These are phyloP conservation scores for Lottia gigantea DNA, from an alignment of 2,888 invertebrate species.

Conservation along the genomic window DNA sequence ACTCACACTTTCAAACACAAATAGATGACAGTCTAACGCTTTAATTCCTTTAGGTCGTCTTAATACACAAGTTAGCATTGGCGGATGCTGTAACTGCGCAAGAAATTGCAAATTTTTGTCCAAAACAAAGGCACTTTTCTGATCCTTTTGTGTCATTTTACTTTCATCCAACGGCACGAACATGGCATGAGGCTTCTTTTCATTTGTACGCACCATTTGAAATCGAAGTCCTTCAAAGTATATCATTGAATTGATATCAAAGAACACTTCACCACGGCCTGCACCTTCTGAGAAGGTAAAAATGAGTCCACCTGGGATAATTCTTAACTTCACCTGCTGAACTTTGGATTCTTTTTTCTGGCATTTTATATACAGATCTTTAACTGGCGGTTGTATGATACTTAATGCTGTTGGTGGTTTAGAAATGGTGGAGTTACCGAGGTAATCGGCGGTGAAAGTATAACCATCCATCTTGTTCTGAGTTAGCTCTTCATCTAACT, in stretches of 20 bases:
- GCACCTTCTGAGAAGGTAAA: conserved; percentile 96
- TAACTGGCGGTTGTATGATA: conserved; percentile 95
- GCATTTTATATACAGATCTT: conserved; percentile 95
- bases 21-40: conserved; percentile 98
- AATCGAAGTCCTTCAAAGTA: conserved; percentile 66
- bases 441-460: conserved; percentile 93
- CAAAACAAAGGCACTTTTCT: conserved; percentile 82
- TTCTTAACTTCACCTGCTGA: conserved; percentile 72
- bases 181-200: conserved; percentile 69
- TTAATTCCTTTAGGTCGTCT: conserved; percentile 96
- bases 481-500: background rate
- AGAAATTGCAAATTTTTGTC: conserved; percentile 96
- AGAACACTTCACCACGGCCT: conserved; percentile 80
- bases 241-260: conserved; percentile 71
- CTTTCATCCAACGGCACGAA: conserved; percentile 77
- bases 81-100: conserved; percentile 92
- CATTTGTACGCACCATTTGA: conserved; percentile 55
- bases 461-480: conserved; percentile 31
- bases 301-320: conserved; percentile 87
- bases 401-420: conserved; percentile 97
- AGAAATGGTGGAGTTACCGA: conserved; percentile 95
- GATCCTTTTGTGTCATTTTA: conserved; percentile 48
- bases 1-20: conserved; percentile 76
- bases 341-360: conserved; percentile 70
- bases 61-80: conserved; percentile 95